Conservation (phyloP, 1,140 invertebrate genomes). For the Gryon sp. region DNA sequence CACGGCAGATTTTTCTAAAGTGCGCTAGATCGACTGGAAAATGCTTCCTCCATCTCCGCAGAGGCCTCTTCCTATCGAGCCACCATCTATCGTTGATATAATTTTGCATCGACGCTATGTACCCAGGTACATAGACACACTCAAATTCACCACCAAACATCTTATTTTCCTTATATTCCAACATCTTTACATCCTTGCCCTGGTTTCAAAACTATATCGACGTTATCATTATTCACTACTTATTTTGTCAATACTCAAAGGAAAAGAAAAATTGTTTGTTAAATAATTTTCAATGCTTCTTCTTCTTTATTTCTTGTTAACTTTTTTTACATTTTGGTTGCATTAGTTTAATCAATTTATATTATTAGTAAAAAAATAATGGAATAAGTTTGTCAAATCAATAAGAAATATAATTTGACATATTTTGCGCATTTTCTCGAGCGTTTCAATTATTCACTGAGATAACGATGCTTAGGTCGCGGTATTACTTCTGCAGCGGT, state of each 20-base stretch:
- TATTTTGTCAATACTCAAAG: too few relatives aligned
- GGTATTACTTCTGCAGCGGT: slow-evolving; percentile 68
- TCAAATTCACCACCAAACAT: not conserved
- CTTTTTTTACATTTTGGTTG: too few relatives aligned
- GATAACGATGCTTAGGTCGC: slow-evolving; percentile 52
- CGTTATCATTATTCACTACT: too few relatives aligned
- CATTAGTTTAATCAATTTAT: too few relatives aligned
- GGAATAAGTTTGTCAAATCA: slow-evolving; percentile 7
- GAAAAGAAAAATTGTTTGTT: too few relatives aligned
- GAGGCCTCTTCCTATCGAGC: slow-evolving; percentile 31
- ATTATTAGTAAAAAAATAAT: too few relatives aligned
- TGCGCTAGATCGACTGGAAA: slow-evolving; percentile 53
- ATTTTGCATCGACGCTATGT: slow-evolving; percentile 65
- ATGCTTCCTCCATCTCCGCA: slow-evolving; percentile 28
- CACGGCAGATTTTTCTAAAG: slow-evolving; percentile 44
- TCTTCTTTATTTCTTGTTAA: too few relatives aligned
- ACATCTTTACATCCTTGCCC: not conserved
- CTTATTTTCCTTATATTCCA: not conserved
- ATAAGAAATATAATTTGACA: slow-evolving; percentile 36
- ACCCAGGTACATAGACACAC: slow-evolving; percentile 52
- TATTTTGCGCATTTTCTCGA: slow-evolving; percentile 35
- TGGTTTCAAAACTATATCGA: slow-evolving; percentile 7
- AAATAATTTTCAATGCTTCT: too few relatives aligned
- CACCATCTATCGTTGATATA: slow-evolving; percentile 58
- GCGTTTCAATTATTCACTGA: slow-evolving; percentile 53